These are phyloP conservation scores for Lytechinus variegatus DNA, from an alignment of 35 echinoderm and acorn worm genomes.

Conservation along the genomic window DNA sequence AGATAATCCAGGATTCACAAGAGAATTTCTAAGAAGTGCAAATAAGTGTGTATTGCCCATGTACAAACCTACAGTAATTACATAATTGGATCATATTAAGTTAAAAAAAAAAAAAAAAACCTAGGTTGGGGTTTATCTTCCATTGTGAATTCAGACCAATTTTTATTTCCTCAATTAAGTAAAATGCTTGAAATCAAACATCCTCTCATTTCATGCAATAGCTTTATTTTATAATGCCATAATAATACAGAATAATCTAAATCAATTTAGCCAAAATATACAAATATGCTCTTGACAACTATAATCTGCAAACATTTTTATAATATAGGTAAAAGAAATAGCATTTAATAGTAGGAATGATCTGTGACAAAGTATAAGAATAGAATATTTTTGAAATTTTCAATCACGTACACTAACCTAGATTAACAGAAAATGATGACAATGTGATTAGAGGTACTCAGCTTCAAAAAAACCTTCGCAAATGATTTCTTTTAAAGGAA, in stretches of 20 bases:
- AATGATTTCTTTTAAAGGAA: not conserved
- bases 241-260: constrained; percentile 1
- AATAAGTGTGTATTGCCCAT: too few relatives aligned
- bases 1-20: too few relatives aligned
- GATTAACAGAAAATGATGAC: too few relatives aligned
- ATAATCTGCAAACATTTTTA: not conserved
- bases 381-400: not conserved
- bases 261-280: constrained; percentile 20
- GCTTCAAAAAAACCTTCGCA: not conserved
- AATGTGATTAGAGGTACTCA: not conserved
- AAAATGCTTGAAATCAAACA: not conserved
- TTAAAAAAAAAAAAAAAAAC: too few relatives aligned
- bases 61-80: too few relatives aligned
- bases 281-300: constrained; percentile 13
- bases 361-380: not conserved
- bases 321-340: not conserved
- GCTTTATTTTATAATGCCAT: not conserved
- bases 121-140: too few relatives aligned
- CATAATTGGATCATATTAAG: too few relatives aligned
- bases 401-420: not conserved
- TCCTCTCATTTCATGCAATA: not conserved
- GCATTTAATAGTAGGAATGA: not conserved
- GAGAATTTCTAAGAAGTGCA: too few relatives aligned
- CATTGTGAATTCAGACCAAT: too few relatives aligned
- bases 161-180: too few relatives aligned